Conservation (phyloP, 2,888 invertebrate species). For the Ectemnius lituratus region DNA sequence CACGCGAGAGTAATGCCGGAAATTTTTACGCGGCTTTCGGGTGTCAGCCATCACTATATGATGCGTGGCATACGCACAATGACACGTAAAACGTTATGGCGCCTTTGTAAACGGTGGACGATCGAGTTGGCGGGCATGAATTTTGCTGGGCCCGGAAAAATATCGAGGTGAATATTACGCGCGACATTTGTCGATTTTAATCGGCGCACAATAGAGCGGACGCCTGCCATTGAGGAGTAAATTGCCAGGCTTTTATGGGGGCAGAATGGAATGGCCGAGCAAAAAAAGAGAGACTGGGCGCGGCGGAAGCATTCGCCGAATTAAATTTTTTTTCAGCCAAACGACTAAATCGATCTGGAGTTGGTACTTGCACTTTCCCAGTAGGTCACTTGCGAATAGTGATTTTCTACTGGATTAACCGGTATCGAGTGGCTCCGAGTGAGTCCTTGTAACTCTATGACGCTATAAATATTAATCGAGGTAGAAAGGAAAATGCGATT, state of each 20-base stretch:
- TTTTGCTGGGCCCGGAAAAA: slow-evolving; percentile 22
- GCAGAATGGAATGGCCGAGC: background rate
- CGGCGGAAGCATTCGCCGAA: background rate
- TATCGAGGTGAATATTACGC: slow-evolving; percentile 31
- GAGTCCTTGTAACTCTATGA: slow-evolving; percentile 36
- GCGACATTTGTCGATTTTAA: slow-evolving; percentile 46
- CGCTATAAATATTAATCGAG: slow-evolving; percentile 52
- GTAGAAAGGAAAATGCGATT: slow-evolving; percentile 50
- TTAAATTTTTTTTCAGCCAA: background rate
- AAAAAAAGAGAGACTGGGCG: background rate
- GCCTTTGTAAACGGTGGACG: slow-evolving; percentile 19
- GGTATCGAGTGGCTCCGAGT: too few species aligned
- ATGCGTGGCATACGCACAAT: too few species aligned
- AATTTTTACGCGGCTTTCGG: too few species aligned
- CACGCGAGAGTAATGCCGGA: too few species aligned
- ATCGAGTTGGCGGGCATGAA: slow-evolving; percentile 39
- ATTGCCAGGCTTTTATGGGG: slow-evolving; percentile 14
- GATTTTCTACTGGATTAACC: too few species aligned
- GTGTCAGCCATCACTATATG: too few species aligned
- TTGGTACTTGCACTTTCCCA: too few species aligned
- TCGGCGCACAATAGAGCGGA: slow-evolving; percentile 10
- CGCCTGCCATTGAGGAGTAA: slow-evolving; percentile 7
- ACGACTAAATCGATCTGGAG: too few species aligned
- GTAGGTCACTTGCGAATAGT: too few species aligned
- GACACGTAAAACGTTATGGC: slow-evolving; percentile 19